Evolutionary conservation across 2,113 vertebrate species (phyloP).

Genomic region (Pomatostomus ruficeps): DNA sequence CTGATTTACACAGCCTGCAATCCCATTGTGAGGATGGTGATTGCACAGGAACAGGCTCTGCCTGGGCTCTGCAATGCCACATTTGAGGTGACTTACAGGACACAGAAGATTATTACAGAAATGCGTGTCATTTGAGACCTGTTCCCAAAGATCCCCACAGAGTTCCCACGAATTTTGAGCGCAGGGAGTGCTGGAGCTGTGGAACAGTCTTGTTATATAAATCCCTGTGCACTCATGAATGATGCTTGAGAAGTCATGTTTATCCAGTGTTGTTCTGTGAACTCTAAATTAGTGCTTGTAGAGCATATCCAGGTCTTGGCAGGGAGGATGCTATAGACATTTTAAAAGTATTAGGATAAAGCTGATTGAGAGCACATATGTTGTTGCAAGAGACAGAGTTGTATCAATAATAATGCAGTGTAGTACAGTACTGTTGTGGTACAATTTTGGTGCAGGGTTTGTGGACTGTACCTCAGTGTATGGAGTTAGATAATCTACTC

Average conservation of each 20-base stretch:
- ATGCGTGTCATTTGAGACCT: not conserved
- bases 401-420: not conserved
- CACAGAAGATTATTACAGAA: not conserved
- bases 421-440: not conserved
- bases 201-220: not conserved
- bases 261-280: not conserved
- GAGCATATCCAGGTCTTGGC: not conserved
- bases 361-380: not conserved
- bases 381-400: not conserved
- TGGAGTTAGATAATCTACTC: conserved; percentile 21
- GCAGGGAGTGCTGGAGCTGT: not conserved
- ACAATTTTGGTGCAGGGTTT: not conserved
- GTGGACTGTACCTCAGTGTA: not conserved
- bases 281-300: not conserved
- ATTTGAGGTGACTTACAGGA: not conserved
- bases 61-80: not conserved
- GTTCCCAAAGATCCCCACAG: not conserved
- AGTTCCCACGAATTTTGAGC: not conserved
- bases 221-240: not conserved
- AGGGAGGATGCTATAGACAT: not conserved
- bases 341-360: conserved; percentile 11
- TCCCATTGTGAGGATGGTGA: not conserved
- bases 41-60: not conserved
- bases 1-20: conserved; percentile 34
- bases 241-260: not conserved